Evolutionary conservation across 2,113 vertebrate species (phyloP).

Genomic region (Apteryx owenii): DNA sequence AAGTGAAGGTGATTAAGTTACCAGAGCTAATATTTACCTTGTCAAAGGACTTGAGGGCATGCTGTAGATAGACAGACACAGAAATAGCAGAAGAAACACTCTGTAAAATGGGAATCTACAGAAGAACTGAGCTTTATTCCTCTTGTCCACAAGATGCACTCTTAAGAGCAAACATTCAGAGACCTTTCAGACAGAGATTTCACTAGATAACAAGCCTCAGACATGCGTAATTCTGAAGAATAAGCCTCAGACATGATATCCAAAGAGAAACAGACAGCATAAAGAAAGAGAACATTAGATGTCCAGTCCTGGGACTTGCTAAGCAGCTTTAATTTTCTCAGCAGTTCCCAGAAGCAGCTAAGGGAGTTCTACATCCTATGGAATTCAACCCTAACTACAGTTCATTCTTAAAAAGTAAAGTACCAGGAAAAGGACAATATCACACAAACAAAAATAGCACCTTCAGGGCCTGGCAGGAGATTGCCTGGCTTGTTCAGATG

Average conservation of each 20-base stretch:
- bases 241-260: not conserved
- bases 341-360: not conserved
- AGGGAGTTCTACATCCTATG: not conserved
- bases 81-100: not conserved
- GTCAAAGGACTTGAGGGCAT: not conserved
- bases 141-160: not conserved
- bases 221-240: not conserved
- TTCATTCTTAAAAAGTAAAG: not conserved
- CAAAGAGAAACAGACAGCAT: not conserved
- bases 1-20: constrained; percentile 33
- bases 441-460: not conserved
- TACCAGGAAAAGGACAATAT: not conserved
- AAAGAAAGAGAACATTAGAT: not conserved
- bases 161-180: not conserved
- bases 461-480: constrained; percentile 39
- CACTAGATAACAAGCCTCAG: not conserved
- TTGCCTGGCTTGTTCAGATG: not conserved
- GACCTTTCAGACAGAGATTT: not conserved
- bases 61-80: not conserved
- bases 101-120: not conserved
- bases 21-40: not conserved
- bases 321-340: not conserved
- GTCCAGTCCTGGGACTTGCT: not conserved
- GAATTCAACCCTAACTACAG: not conserved
- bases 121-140: not conserved